A percentile compares a stretch with the other conserved stretches of the same genome.
Conservation (phyloP, 2,888 invertebrate genomes). For the Dasypolia templi region DNA sequence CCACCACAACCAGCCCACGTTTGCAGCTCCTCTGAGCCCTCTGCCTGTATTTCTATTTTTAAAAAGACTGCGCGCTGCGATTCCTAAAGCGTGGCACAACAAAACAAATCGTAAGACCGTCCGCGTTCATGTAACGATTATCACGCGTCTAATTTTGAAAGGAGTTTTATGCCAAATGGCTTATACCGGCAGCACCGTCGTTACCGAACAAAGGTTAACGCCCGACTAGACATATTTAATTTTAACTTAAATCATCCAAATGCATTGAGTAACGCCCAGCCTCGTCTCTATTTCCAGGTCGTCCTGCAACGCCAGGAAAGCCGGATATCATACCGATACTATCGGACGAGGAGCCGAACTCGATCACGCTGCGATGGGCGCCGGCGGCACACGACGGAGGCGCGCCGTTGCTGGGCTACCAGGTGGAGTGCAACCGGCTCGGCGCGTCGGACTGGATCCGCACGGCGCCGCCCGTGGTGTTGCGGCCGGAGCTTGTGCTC, state of each 20-base stretch:
- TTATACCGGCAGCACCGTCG: conserved; percentile 69
- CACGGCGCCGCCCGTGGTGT: conserved; percentile 93
- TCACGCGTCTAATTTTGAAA: conserved; percentile 87
- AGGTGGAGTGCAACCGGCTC: conserved; percentile 92
- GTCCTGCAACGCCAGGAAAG: conserved; percentile 95
- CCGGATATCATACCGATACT: conserved; percentile 94
- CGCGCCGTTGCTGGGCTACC: conserved; percentile 95
- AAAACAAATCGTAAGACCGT: conserved; percentile 89
- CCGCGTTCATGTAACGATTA: conserved; percentile 87
- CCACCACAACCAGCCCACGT: conserved; percentile 42
- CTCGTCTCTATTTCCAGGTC: conserved; percentile 88
- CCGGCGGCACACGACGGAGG: conserved; percentile 96
- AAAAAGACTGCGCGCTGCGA: conserved; percentile 85
- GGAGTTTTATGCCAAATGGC: conserved; percentile 84
- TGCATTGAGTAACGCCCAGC: conserved; percentile 56
- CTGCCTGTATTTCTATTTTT: conserved; percentile 84
- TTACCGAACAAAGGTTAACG: conserved; percentile 71
- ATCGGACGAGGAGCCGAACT: conserved; percentile 94
- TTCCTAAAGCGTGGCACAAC: conserved; percentile 88
- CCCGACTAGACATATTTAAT: conserved; percentile 63
- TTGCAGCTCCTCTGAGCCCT: conserved; percentile 70
- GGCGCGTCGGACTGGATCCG: conserved; percentile 96
- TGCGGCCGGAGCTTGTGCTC: conserved; percentile 93
- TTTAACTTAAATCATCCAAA: conserved; percentile 51
- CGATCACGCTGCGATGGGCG: conserved; percentile 95